Conservation (phyloP, 2,797 vertebrate species). For the Sebastes iracundus region DNA sequence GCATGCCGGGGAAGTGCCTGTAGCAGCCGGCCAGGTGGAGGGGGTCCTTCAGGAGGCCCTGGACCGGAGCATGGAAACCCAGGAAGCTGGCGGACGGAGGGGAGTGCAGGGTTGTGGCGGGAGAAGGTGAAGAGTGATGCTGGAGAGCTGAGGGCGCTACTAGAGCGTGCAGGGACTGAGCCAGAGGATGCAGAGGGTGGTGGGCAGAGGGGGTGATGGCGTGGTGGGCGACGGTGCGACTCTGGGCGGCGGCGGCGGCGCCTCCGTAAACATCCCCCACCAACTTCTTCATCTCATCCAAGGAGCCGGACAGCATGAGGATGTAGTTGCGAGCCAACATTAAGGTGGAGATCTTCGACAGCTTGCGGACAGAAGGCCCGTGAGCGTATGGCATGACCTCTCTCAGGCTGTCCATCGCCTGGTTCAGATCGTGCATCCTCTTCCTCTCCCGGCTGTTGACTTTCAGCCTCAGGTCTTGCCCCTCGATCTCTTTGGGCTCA, state of each 20-base stretch:
- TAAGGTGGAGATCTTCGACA: conserved; percentile 88
- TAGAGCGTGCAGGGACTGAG: conserved; percentile 81
- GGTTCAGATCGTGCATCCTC: conserved; percentile 89
- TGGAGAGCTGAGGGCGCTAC: conserved; percentile 72
- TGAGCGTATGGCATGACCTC: conserved; percentile 90
- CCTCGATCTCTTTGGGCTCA: conserved; percentile 70
- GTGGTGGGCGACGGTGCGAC: conserved; percentile 57
- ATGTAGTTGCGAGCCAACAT: conserved; percentile 88
- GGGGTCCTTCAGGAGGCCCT: conserved; percentile 78
- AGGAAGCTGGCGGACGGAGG: conserved; percentile 78
- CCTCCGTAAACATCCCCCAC: conserved; percentile 85
- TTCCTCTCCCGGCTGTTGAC: conserved; percentile 89
- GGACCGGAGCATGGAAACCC: conserved; percentile 79
- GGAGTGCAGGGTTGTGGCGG: conserved; percentile 70
- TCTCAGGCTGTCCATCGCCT: conserved; percentile 88
- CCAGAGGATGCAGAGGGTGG: conserved; percentile 79
- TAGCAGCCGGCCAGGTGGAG: conserved; percentile 78
- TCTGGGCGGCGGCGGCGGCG: conserved; percentile 61
- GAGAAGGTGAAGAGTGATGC: conserved; percentile 55
- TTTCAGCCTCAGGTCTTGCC: conserved; percentile 85
- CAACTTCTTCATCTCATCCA: conserved; percentile 89
- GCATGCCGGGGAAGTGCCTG: conserved; percentile 85
- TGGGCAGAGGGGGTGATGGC: conserved; percentile 57
- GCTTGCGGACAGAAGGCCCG: conserved; percentile 87
- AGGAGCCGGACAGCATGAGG: conserved; percentile 87